Percentiles rank a stretch among this genome's conserved stretches.
These are phyloP conservation scores for Sylvilagus floridanus DNA, from an alignment of 2,797 vertebrate genomes.

Conservation along the genomic window DNA sequence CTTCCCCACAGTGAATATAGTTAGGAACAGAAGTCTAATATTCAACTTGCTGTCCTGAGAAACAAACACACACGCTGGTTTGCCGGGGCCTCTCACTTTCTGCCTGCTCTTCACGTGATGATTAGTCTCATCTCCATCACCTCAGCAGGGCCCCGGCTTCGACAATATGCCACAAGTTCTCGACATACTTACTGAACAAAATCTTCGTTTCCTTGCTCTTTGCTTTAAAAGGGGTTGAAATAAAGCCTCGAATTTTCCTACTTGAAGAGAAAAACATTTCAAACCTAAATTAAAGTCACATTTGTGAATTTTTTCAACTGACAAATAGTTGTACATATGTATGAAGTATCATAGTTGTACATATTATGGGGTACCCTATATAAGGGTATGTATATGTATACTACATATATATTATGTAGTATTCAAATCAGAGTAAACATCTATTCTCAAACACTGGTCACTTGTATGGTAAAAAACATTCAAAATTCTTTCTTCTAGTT, in stretches of 20 bases:
- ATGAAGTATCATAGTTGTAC: no score
- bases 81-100: accelerated
- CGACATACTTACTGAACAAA: background rate
- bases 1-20: background rate
- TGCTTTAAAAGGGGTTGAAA: background rate
- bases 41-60: background rate
- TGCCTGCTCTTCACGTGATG: background rate
- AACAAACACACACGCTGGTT: background rate
- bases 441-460: no score
- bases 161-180: background rate
- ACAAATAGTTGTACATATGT: no score
- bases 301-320: background rate
- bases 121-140: background rate
- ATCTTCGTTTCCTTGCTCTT: background rate
- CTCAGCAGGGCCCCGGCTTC: background rate
- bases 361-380: no score
- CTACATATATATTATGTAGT: no score
- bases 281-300: constrained; percentile 1
- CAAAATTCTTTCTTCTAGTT: no score
- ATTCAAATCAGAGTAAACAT: no score
- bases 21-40: background rate
- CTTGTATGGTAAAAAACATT: no score
- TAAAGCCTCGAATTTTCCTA: background rate
- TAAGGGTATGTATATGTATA: no score
- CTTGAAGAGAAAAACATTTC: background rate